Percentiles rank a stretch among this genome's conserved stretches.
Conservation (phyloP, 64 coral and sea anemone genomes). For the Porites lutea region DNA sequence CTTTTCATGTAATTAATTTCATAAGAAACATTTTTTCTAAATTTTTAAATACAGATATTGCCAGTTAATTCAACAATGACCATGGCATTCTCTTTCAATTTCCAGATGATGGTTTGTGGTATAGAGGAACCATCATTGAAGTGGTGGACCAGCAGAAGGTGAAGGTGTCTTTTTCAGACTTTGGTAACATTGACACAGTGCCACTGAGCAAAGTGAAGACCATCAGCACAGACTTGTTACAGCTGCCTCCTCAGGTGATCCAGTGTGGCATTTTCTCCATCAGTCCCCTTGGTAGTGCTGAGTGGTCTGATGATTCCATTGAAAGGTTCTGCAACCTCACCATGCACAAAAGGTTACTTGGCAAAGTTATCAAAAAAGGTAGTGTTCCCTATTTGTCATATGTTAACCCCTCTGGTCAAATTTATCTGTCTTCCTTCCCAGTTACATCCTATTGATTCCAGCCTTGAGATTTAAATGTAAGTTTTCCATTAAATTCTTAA, state of each 20-base stretch:
- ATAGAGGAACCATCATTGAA: constrained; percentile 64
- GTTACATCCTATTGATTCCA: too few relatives aligned
- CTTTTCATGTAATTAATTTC: too few relatives aligned
- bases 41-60: too few relatives aligned
- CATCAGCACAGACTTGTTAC: constrained; percentile 48
- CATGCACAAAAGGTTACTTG: constrained; percentile 79
- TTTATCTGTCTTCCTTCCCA: too few relatives aligned
- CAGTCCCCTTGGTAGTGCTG: constrained; percentile 29
- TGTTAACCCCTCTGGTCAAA: too few relatives aligned
- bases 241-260: constrained; percentile 61
- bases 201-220: constrained; percentile 65
- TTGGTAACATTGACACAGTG: constrained; percentile 71
- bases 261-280: constrained; percentile 57
- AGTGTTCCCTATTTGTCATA: neutral
- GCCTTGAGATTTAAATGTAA: too few relatives aligned
- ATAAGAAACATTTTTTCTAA: too few relatives aligned
- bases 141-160: constrained; percentile 38
- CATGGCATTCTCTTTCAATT: neutral
- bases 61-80: too few relatives aligned
- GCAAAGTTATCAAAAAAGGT: constrained; percentile 70
- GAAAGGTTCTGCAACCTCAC: constrained; percentile 66
- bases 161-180: constrained; percentile 82
- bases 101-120: constrained; percentile 85
- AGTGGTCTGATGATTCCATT: constrained; percentile 62
- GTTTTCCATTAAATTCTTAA: too few relatives aligned